Percentiles rank a stretch among this genome's conserved stretches.
Evolutionary conservation across 2,113 vertebrate species (phyloP).

Genomic region (Trogon surrucura): DNA sequence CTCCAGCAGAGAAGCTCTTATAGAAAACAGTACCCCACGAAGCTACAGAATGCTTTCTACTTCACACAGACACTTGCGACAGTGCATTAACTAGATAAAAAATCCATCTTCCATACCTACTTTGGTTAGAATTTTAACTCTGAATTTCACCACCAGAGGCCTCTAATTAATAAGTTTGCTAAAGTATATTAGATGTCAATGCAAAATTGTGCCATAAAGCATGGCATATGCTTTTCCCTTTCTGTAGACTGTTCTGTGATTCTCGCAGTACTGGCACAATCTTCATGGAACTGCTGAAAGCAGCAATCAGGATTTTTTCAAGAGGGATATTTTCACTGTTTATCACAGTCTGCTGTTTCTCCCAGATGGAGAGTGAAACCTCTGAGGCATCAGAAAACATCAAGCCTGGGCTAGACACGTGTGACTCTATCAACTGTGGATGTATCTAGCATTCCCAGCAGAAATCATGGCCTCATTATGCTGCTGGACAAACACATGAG

Average conservation of each 20-base stretch:
- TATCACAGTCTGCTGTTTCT: background rate
- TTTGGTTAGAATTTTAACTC: background rate
- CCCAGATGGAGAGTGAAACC: background rate
- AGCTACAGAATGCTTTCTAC: background rate
- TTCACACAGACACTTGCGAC: background rate
- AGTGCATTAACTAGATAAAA: background rate
- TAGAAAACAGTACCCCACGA: background rate
- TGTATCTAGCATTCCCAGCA: background rate
- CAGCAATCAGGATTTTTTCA: background rate
- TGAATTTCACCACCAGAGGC: background rate
- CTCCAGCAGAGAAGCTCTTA: background rate
- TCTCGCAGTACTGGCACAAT: background rate
- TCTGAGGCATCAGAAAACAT: background rate
- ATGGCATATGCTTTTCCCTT: background rate
- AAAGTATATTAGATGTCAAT: background rate
- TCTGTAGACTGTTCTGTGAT: background rate
- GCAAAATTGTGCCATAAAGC: background rate
- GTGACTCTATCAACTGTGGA: background rate
- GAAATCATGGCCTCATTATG: background rate
- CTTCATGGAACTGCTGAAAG: background rate
- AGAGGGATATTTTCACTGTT: background rate
- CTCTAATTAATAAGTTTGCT: background rate
- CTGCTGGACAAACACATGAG: background rate
- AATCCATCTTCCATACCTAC: background rate
- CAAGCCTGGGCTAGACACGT: background rate